phyloP scores from a whole-genome alignment of 2,113 vertebrate species.

The Atherinomorus stipes region DNA sequence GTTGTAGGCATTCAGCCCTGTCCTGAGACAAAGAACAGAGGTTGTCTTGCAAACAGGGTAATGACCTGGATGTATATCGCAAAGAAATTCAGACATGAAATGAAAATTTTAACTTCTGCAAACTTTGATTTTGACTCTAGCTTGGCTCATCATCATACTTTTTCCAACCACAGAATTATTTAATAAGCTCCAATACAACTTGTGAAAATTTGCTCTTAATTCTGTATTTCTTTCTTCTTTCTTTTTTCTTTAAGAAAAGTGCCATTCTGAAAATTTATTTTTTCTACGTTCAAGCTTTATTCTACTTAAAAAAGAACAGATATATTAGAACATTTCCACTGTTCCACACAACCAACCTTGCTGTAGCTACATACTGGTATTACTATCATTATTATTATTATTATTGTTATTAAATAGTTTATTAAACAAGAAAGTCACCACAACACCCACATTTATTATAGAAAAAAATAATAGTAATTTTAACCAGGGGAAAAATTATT shows the following conservation, averaged over 20 bases:
- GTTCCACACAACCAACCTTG: conserved; percentile 27
- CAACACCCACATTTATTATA: conserved; percentile 75
- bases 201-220: conserved; percentile 23
- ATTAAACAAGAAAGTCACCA: conserved; percentile 80
- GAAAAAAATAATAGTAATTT: conserved; percentile 72
- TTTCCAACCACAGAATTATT: conserved; percentile 14
- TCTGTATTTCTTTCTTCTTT: conserved; percentile 13
- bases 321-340: conserved; percentile 41
- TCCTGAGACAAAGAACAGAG: conserved; percentile 84
- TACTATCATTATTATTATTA: no score
- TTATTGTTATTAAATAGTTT: conserved; percentile 74
- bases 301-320: conserved; percentile 52
- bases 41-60: conserved; percentile 83
- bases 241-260: not conserved
- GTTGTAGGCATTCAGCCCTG: conserved; percentile 50
- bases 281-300: not conserved
- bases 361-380: conserved; percentile 52
- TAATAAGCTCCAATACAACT: conserved; percentile 1
- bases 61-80: conserved; percentile 87
- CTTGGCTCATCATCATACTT: conserved; percentile 18
- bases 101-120: conserved; percentile 81
- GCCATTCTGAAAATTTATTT: conserved; percentile 31
- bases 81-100: conserved; percentile 85
- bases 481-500: conserved; percentile 79
- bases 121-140: conserved; percentile 78